A percentile compares a stretch with the other conserved stretches of the same genome.
Evolutionary conservation across 2,888 invertebrate genomes (phyloP).

Genomic region (Perithous albicinctus): DNA sequence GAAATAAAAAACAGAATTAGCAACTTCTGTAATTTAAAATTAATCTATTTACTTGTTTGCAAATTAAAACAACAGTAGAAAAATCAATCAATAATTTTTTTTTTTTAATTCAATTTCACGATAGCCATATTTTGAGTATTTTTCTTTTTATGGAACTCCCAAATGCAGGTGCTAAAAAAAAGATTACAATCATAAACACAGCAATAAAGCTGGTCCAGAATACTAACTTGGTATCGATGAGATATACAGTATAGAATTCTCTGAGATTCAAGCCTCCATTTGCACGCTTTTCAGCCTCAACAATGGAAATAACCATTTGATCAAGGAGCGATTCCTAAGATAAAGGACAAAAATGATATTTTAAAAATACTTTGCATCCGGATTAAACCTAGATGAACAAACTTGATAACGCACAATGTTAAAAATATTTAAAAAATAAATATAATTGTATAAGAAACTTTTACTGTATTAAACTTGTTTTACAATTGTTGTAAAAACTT

Average conservation of each 20-base stretch:
- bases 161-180: no score
- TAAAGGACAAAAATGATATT: conserved; percentile 62
- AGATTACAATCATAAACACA: no score
- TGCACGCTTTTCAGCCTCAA: conserved; percentile 91
- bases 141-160: no score
- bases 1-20: background rate
- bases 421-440: no score
- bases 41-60: background rate
- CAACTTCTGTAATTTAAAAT: background rate
- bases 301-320: conserved; percentile 91
- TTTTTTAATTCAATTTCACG: no score
- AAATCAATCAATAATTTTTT: background rate
- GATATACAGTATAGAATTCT: conserved; percentile 92
- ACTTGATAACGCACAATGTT: no score
- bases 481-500: no score
- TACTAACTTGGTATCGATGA: conserved; percentile 91
- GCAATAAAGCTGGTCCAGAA: background rate
- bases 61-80: background rate
- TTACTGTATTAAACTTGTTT: no score
- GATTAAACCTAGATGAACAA: no score
- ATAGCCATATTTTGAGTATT: no score
- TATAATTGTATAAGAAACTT: no score
- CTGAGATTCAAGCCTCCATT: conserved; percentile 91
- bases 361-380: no score
- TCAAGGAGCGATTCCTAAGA: conserved; percentile 89